Base-by-base conservation (phyloP, 2,113 vertebrate genomes). In the Mormyrus lacerda region DNA sequence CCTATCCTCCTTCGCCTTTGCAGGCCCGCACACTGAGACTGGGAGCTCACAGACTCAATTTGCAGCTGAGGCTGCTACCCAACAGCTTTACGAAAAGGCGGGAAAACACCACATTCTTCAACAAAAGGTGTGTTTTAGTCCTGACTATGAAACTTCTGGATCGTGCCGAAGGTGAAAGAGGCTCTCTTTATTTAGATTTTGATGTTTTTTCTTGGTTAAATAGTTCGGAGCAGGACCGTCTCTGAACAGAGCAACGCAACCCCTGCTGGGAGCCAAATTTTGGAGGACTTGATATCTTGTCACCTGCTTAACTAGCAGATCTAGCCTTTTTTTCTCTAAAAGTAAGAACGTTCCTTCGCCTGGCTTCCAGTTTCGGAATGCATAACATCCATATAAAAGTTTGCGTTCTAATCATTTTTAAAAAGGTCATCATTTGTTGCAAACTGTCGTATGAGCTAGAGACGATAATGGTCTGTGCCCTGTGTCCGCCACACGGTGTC, bases 61-160 rank as follows among this genome's bases (percentile, higher is more conserved):
- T 89, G 76, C 31, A 51, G 0, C 53, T 89, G 42, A 61, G n/a
- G 79, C 39, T 89, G 13, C 51, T 89, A 2, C 88, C 88, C 15
- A 83, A n/a, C 1, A 79, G 76, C 21, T 89, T 89, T 42, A 61
- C 76, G 7, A 84, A 51, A 53, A 58, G 88, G 15, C 51, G 76
- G 10, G 88, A 89, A n/a, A 89, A 89, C 88, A 58, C 79, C 79
- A 89, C 88, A 2, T 85, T 35, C 79, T 89, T 45, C 88, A 55
- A 47, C 79, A 89, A 45, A 84, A 84, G 79, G 88, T 89, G 45
- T 35, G 87, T 45, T 87, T 61, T 11, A 61, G 35, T 87, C 21
- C 35, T 17, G 11, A 44, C 8, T 39, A 0, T 24, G 39, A 44
- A n/a, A 27, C 8, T 31, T 21, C 24, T 48, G 10, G 11, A 51